A percentile compares a stretch with the other conserved stretches of the same genome.
Evolutionary conservation across 2,113 vertebrate genomes (phyloP).

Genomic region (Climacteris rufus): DNA sequence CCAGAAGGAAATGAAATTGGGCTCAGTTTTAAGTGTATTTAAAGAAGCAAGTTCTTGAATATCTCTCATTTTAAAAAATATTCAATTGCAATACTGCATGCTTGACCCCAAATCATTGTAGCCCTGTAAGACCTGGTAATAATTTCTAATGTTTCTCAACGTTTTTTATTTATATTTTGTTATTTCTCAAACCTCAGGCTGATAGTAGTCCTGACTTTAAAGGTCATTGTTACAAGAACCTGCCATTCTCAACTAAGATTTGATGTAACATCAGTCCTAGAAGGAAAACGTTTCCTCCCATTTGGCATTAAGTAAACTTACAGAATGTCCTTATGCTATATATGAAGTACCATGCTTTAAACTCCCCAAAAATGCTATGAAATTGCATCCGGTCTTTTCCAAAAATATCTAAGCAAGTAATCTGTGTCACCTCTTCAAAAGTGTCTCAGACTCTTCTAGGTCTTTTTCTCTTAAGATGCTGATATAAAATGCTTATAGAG

Average conservation of each 20-base stretch:
- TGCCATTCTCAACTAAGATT: background rate
- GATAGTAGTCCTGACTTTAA: background rate
- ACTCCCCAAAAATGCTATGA: background rate
- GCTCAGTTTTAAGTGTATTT: background rate
- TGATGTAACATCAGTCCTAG: background rate
- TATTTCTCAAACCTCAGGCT: background rate
- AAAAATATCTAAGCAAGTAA: background rate
- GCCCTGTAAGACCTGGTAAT: background rate
- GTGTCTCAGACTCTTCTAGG: background rate
- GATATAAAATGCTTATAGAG: background rate
- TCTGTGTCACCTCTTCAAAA: background rate
- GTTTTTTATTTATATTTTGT: background rate
- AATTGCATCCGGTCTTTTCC: background rate
- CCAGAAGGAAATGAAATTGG: background rate
- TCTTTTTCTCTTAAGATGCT: background rate
- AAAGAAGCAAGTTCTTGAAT: background rate
- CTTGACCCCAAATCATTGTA: background rate
- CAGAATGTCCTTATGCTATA: background rate
- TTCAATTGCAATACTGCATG: background rate
- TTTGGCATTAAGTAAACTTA: background rate
- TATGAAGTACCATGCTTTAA: background rate
- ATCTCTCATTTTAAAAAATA: background rate
- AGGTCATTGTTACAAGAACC: background rate
- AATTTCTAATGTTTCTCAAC: background rate
- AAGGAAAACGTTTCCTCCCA: background rate